These are phyloP conservation scores for Gnathonemus echidnorhynchus DNA, from an alignment of 2,113 vertebrate genomes.

Conservation along the genomic window DNA sequence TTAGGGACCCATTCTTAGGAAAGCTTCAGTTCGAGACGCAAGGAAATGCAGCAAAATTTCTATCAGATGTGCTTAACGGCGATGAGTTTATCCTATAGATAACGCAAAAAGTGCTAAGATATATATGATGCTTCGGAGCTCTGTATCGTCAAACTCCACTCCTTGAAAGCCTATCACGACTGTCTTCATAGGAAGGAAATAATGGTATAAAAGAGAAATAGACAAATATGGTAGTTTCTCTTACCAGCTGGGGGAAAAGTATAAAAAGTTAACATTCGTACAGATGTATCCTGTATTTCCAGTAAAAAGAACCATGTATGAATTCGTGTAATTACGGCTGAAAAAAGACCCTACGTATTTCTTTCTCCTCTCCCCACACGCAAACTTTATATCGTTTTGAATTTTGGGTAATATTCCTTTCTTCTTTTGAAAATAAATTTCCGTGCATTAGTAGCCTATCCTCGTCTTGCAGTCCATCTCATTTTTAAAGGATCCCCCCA, in stretches of 20 bases:
- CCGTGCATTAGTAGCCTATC: neutral
- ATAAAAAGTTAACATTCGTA: constrained; percentile 18
- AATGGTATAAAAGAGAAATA: neutral
- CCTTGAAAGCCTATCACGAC: neutral
- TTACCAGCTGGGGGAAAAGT: neutral
- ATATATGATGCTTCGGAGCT: neutral
- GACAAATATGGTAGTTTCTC: neutral
- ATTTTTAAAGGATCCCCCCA: neutral
- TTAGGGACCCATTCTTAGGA: neutral
- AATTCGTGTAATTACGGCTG: neutral
- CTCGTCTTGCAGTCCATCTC: constrained; percentile 5
- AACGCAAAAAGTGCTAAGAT: neutral
- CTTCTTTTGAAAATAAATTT: neutral
- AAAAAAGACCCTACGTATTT: neutral
- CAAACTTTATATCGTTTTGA: constrained; percentile 5
- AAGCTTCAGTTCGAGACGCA: neutral
- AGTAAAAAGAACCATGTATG: constrained; percentile 2
- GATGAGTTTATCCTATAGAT: neutral
- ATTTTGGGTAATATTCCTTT: neutral
- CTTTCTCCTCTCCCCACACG: neutral
- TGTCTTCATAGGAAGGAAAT: neutral
- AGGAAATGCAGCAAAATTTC: neutral
- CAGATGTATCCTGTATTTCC: neutral
- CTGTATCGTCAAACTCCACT: neutral
- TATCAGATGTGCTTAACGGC: neutral